Base-by-base conservation (phyloP, 2,797 vertebrate genomes). In the Poeciliopsis paucimaculata region DNA sequence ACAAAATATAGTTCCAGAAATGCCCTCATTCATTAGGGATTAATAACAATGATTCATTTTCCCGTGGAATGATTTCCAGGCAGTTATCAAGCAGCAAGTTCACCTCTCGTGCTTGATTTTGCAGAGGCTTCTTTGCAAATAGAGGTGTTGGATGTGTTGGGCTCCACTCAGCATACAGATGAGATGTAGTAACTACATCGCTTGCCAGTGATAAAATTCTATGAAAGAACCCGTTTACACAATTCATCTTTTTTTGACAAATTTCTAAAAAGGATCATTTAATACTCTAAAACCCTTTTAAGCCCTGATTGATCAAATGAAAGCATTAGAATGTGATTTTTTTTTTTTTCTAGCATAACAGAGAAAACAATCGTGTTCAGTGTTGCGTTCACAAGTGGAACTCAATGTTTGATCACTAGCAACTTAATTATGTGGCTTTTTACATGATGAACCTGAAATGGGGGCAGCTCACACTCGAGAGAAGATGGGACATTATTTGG, bases 11-110 rank as follows among this genome's bases (percentile, higher is more conserved):
- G 90, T 86, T 82, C 28, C 80, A 88, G 85, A 91, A 92, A 91
- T 85, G 90, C 88, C 91, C 93, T 87, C 88, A 87, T 94, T 95
- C 86, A 94, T 93, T 95, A 92, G 31, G 12, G 84, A 82, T 86
- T 87, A 84, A 93, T 90, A 94, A 91, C 62, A 62, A 89, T 84
- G 87, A 92, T 89, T 82, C 62, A 90, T 89, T 89, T 88, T 86
- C 82, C 91, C 85, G 66, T 84, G 41, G 82, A 83, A 85, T 89
- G 49, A 84, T 85, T 80, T 77, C 49, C 39, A 80, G 75, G 81
- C 86, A 89, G 79, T 90, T 88, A 89, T 94, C 82, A 85, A 79
- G 79, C 53, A 77, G 74, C 75, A 79, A 75, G 82, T 89, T 84
- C 72, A 84, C 76, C 74, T 83, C 71, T 85, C 82, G 51, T 80